Conservation (phyloP, 2,113 vertebrate genomes). For the Gymnorhina tibicen region DNA sequence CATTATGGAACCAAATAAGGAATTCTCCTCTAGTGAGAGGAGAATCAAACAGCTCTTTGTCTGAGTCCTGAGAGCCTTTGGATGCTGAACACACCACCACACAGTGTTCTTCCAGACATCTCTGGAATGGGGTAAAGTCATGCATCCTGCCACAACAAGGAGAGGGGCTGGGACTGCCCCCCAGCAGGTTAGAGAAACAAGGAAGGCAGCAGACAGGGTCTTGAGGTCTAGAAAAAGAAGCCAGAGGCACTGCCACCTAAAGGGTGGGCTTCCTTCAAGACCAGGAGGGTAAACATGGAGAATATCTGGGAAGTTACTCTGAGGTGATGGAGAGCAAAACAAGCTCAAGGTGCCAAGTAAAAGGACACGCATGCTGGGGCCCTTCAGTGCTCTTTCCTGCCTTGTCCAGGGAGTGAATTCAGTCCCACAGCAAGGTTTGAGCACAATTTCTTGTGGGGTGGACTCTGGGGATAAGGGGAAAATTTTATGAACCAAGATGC, state of each 20-base stretch:
- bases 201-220: not conserved
- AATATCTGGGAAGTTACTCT: not conserved
- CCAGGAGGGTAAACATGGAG: not conserved
- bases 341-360: not conserved
- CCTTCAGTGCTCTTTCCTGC: not conserved
- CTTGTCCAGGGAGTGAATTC: not conserved
- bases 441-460: not conserved
- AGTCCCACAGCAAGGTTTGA: not conserved
- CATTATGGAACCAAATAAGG: not conserved
- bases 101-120: not conserved
- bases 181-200: not conserved
- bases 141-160: not conserved
- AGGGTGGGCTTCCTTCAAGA: not conserved
- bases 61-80: not conserved
- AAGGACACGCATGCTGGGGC: not conserved
- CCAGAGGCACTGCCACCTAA: not conserved
- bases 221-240: not conserved
- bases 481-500: not conserved
- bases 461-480: not conserved
- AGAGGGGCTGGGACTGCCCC: not conserved
- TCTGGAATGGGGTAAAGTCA: not conserved
- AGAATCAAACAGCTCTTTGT: not conserved
- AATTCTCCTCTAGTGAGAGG: not conserved
- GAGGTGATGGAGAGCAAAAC: not conserved
- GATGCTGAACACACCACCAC: not conserved